Conservation (phyloP, 2,888 invertebrate species). For the Macaria liturata region DNA sequence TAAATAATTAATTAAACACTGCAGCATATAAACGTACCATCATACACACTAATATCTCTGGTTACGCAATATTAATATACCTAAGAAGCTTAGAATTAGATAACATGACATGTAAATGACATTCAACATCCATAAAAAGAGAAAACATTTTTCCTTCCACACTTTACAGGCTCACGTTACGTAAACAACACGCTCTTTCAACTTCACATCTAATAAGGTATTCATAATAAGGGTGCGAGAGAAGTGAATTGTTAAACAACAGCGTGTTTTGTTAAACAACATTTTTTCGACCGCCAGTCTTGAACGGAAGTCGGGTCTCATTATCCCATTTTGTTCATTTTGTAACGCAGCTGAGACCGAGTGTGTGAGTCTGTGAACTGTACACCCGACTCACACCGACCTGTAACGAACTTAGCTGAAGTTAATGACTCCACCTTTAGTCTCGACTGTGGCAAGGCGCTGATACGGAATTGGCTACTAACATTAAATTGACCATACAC, state of each 20-base stretch:
- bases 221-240: constrained; percentile 35
- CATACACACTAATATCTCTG: too few species aligned
- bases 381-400: constrained; percentile 37
- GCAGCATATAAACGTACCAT: too few species aligned
- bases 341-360: constrained; percentile 51
- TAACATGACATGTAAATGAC: constrained; percentile 6
- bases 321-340: constrained; percentile 57
- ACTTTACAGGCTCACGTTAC: constrained; percentile 22
- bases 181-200: constrained; percentile 28
- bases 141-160: constrained; percentile 12
- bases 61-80: too few species aligned
- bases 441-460: constrained; percentile 36
- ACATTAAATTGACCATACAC: constrained; percentile 54
- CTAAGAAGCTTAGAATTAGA: not conserved
- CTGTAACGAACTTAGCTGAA: constrained; percentile 61
- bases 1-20: too few species aligned
- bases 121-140: constrained; percentile 8
- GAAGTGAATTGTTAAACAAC: constrained; percentile 27
- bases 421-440: constrained; percentile 61
- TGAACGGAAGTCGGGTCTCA: constrained; percentile 36
- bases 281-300: constrained; percentile 33
- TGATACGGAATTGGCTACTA: constrained; percentile 56
- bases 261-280: constrained; percentile 35
- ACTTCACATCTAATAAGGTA: constrained; percentile 34
- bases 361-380: constrained; percentile 29